Evolutionary conservation across 2,113 vertebrate species (phyloP).

Genomic region (Apeltes quadracus): DNA sequence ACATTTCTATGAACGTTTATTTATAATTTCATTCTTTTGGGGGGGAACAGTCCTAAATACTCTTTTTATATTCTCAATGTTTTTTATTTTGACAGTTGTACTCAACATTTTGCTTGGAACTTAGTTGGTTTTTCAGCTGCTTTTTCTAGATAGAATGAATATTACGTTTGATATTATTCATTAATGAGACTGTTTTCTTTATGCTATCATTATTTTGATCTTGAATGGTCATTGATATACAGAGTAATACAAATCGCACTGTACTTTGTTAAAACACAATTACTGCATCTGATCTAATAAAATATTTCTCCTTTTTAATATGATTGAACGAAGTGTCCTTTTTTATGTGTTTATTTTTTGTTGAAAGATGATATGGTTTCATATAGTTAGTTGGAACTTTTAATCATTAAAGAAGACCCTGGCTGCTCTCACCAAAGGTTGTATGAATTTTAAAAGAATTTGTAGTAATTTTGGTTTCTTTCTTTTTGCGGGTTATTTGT

Average conservation of each 20-base stretch:
- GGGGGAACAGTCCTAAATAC: too few species aligned
- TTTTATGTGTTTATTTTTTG: background rate
- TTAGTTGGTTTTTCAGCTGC: background rate
- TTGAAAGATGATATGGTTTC: background rate
- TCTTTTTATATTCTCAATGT: too few species aligned
- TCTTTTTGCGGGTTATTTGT: background rate
- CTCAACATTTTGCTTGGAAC: background rate
- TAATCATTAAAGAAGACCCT: too few species aligned
- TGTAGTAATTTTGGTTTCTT: background rate
- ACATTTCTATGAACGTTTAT: too few species aligned
- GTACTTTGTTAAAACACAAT: background rate
- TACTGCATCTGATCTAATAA: background rate
- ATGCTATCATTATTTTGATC: background rate
- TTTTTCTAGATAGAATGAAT: too few species aligned
- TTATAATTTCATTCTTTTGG: too few species aligned
- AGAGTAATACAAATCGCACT: background rate
- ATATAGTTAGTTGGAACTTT: background rate
- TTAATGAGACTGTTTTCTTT: background rate
- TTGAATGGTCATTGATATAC: background rate
- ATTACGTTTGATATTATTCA: background rate
- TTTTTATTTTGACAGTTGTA: background rate
- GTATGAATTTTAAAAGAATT: background rate
- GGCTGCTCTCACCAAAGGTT: too few species aligned
- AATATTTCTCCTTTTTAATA: background rate
- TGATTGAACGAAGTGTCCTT: background rate